Conservation (phyloP, 1,140 invertebrate genomes). For the Condylostylus longicornis region DNA sequence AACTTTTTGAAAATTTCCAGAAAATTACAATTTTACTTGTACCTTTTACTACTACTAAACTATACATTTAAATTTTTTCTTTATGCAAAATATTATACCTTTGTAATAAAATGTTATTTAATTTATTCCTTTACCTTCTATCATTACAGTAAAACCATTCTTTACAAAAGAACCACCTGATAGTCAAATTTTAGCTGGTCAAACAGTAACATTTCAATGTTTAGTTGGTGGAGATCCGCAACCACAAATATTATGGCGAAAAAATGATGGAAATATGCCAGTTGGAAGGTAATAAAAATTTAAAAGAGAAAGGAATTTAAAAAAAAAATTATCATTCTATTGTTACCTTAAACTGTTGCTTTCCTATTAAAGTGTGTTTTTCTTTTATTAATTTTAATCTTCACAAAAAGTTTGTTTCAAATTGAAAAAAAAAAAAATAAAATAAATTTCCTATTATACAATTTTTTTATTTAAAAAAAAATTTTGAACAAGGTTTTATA, state of each 20-base stretch:
- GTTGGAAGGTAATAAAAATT: conserved; percentile 38
- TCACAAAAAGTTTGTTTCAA: not conserved
- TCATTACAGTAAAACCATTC: conserved; percentile 75
- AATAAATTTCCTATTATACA: not conserved
- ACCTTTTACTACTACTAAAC: no score
- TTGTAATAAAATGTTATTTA: conserved; percentile 4
- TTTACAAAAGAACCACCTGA: conserved; percentile 75
- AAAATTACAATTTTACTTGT: no score
- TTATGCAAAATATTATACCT: no score
- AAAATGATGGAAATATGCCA: conserved; percentile 72
- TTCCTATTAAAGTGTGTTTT: not conserved
- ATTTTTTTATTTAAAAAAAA: not conserved
- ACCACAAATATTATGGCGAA: conserved; percentile 76
- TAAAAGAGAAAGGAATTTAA: no score
- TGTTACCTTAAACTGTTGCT: no score
- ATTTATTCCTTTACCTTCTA: conserved; percentile 23
- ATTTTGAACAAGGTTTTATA: not conserved
- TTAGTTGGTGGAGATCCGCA: conserved; percentile 78
- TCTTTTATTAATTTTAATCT: not conserved
- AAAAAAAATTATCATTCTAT: no score
- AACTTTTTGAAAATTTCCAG: no score
- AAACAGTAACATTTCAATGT: conserved; percentile 74
- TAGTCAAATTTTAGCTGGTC: conserved; percentile 61
- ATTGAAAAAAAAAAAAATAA: conserved; percentile 1
- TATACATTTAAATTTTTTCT: no score